Conservation (phyloP, 2,113 vertebrate genomes). For the Syngnathus typhle region DNA sequence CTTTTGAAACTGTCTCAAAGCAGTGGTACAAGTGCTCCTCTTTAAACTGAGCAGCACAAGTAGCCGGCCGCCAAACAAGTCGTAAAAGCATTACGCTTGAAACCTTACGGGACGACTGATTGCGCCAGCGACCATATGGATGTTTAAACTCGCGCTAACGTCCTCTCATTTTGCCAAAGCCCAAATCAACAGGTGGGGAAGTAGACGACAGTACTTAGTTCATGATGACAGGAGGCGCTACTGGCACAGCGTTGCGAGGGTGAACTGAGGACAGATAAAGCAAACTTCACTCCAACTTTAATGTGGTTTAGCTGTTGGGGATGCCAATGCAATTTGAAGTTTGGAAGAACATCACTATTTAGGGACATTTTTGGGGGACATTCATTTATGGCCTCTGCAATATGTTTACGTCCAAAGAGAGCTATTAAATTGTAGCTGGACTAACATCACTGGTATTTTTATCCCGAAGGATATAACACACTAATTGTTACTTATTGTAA, state of each 20-base stretch:
- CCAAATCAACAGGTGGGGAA: constrained; percentile 34
- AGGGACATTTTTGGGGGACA: neutral
- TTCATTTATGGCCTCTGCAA: neutral
- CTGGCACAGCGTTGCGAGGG: constrained; percentile 14
- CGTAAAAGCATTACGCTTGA: constrained; percentile 47
- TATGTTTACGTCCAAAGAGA: neutral
- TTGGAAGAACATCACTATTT: neutral
- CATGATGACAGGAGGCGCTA: constrained; percentile 21
- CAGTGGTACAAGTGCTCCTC: constrained; percentile 21
- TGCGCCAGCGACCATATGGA: constrained; percentile 6
- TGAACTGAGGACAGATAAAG: constrained; percentile 41
- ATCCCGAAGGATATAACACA: too few species aligned
- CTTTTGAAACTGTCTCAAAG: neutral
- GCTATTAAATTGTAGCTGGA: neutral
- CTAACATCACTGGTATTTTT: neutral
- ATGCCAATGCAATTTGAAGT: constrained; percentile 22
- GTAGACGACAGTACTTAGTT: constrained; percentile 8
- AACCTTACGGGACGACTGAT: constrained; percentile 32
- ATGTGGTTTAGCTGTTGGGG: constrained; percentile 20
- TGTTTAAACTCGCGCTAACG: constrained; percentile 32
- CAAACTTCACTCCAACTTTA: constrained; percentile 13
- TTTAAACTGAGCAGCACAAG: constrained; percentile 27
- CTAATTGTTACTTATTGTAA: too few species aligned
- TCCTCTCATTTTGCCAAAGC: constrained; percentile 30
- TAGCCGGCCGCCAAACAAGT: constrained; percentile 58